A percentile compares a stretch with the other conserved stretches of the same genome.
phyloP scores from a whole-genome alignment of 2,797 vertebrate species.

The Petrocephalus sullivani region DNA sequence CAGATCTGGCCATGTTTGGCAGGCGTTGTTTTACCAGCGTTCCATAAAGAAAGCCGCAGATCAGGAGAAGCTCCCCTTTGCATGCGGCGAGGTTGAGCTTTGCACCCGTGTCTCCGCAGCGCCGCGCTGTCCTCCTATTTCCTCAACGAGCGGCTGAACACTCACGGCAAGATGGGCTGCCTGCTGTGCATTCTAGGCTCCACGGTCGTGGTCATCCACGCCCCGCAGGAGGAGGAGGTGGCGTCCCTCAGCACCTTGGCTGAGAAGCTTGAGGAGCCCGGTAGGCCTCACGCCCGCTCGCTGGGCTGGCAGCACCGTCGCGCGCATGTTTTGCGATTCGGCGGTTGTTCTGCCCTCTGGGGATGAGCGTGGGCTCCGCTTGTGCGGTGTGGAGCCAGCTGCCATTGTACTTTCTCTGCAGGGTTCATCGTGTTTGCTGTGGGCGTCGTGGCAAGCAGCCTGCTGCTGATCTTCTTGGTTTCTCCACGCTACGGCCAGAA shows the following conservation, averaged over 20 bases:
- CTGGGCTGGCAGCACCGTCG: not conserved
- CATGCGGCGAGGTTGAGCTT: not conserved
- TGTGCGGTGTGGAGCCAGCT: not conserved
- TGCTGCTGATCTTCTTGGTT: constrained; percentile 70
- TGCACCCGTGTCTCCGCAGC: constrained; percentile 44
- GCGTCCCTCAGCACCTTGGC: constrained; percentile 71
- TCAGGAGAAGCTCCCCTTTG: not conserved
- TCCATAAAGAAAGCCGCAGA: not conserved
- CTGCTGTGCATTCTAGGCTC: constrained; percentile 75
- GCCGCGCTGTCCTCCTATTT: constrained; percentile 77
- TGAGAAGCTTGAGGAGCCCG: constrained; percentile 76
- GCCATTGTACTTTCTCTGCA: constrained; percentile 38
- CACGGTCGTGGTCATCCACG: constrained; percentile 79
- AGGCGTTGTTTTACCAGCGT: not conserved
- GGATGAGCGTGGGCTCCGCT: constrained; percentile 14
- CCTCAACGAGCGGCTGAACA: constrained; percentile 73
- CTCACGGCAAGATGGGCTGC: constrained; percentile 76
- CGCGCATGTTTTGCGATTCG: not conserved
- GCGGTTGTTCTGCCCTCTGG: not conserved
- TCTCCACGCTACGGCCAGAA: constrained; percentile 72
- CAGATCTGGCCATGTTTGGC: not conserved
- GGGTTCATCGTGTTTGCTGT: constrained; percentile 75
- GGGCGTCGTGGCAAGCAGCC: constrained; percentile 68
- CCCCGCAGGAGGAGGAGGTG: constrained; percentile 75
- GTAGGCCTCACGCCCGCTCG: constrained; percentile 49